phyloP scores from a whole-genome alignment of 2,797 vertebrate genomes.

The Mus caroli region DNA sequence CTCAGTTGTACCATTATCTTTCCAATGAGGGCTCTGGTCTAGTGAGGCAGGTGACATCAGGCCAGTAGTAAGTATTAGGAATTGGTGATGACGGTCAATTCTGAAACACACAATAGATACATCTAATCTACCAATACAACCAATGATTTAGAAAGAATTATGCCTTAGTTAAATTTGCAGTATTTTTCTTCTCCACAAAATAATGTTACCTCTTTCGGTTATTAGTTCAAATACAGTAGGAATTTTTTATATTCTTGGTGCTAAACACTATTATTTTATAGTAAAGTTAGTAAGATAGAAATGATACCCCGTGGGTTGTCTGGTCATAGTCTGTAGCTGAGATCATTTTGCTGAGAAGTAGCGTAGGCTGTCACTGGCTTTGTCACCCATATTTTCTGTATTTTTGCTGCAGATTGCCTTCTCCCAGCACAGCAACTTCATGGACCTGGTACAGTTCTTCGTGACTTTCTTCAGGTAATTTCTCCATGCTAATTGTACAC shows the following conservation, averaged over 20 bases:
- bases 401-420: constrained; percentile 95
- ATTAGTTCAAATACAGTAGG: not conserved
- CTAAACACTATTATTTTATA: constrained; percentile 39
- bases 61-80: not conserved
- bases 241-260: constrained; percentile 41
- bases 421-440: constrained; percentile 99
- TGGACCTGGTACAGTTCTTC: constrained; percentile 99
- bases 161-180: constrained; percentile 40
- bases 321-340: constrained; percentile 11
- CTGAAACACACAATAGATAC: not conserved
- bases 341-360: not conserved
- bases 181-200: constrained; percentile 57
- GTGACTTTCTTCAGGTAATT: constrained; percentile 99
- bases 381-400: constrained; percentile 42
- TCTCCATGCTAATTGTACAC: constrained; percentile 46
- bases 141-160: constrained; percentile 49
- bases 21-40: not conserved
- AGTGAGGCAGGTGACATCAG: not conserved
- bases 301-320: not conserved
- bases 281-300: constrained; percentile 50
- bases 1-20: not conserved
- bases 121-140: not conserved
- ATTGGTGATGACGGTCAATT: not conserved
- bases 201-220: not conserved
- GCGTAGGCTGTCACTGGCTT: not conserved